These are phyloP conservation scores for Lepidocyrtoides sp. DNA, from an alignment of 2,888 invertebrate species.

Conservation along the genomic window DNA sequence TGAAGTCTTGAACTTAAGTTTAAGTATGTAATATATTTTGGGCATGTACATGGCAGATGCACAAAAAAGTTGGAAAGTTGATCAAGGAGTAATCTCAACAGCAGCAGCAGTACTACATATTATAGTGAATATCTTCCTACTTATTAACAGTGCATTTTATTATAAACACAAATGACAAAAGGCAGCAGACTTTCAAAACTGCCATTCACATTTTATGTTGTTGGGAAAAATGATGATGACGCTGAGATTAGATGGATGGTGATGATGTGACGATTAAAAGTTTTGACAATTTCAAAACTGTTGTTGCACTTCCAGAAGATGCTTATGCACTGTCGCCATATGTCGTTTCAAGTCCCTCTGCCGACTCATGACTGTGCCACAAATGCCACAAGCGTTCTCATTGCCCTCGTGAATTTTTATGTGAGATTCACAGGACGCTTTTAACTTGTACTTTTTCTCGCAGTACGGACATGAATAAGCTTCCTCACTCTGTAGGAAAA, in stretches of 20 bases:
- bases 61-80: not conserved
- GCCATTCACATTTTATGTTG: not conserved
- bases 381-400: slow-evolving; percentile 82
- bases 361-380: slow-evolving; percentile 83
- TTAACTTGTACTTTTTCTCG: slow-evolving; percentile 82
- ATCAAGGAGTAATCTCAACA: not conserved
- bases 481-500: not conserved
- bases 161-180: too few relatives aligned
- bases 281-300: not conserved
- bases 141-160: too few relatives aligned
- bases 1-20: too few relatives aligned
- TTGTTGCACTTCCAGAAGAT: slow-evolving; percentile 2
- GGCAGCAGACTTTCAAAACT: not conserved
- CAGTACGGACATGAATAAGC: slow-evolving; percentile 78
- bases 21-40: too few relatives aligned
- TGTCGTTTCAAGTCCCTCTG: slow-evolving; percentile 85
- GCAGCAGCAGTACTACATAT: too few relatives aligned
- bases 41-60: not conserved
- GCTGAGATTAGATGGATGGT: not conserved
- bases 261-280: not conserved
- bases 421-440: slow-evolving; percentile 83
- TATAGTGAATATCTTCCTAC: too few relatives aligned
- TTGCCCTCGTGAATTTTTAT: slow-evolving; percentile 83
- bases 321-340: slow-evolving; percentile 82
- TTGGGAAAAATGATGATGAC: not conserved